Percentiles rank a stretch among this genome's conserved stretches.
Conservation (phyloP, 2,113 vertebrate genomes). For the Corapipo altera region DNA sequence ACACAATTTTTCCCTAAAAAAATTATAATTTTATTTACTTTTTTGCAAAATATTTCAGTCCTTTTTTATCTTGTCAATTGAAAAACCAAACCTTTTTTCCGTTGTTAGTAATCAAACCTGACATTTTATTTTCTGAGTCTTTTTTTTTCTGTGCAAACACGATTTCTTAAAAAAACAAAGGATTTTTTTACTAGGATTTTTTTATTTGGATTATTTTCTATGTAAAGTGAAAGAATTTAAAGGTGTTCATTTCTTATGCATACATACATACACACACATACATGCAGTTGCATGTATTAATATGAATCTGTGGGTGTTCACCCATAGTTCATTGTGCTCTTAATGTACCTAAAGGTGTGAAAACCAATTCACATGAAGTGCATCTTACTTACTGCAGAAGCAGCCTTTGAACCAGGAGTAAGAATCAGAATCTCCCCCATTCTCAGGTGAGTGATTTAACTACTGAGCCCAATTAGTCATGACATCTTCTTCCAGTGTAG, state of each 20-base stretch:
- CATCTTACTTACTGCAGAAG: background rate
- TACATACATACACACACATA: fast-evolving
- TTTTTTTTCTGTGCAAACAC: background rate
- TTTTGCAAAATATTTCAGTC: background rate
- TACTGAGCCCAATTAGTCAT: background rate
- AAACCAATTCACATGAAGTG: background rate
- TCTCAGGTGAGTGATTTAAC: slow-evolving; percentile 34
- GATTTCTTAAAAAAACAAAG: background rate
- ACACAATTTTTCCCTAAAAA: background rate
- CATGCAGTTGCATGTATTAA: background rate
- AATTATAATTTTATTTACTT: background rate
- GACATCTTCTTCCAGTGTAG: background rate
- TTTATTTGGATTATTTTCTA: background rate
- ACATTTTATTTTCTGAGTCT: background rate
- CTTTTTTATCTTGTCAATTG: background rate
- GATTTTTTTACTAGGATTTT: background rate
- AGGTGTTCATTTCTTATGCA: background rate
- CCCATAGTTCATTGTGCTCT: background rate
- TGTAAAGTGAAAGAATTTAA: background rate
- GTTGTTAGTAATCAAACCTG: background rate
- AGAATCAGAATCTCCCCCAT: background rate
- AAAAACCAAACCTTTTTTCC: background rate
- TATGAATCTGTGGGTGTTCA: background rate
- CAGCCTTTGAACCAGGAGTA: background rate
- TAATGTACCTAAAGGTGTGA: background rate